These are phyloP conservation scores for Bicyclus anynana DNA, from an alignment of 1,140 invertebrate species.

Conservation along the genomic window DNA sequence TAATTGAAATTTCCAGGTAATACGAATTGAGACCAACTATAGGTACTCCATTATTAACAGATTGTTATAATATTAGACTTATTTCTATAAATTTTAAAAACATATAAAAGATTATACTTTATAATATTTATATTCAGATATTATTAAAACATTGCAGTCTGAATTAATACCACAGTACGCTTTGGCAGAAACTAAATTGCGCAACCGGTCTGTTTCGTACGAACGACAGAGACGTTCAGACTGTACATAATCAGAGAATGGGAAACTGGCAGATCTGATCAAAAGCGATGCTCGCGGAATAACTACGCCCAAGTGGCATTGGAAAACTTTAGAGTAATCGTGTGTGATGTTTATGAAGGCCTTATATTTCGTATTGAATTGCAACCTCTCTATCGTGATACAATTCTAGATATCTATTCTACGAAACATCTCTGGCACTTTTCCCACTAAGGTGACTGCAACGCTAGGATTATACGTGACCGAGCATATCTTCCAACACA, in stretches of 20 bases:
- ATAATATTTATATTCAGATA: no score
- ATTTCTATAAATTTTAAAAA: no score
- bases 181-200: no score
- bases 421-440: constrained; percentile 35
- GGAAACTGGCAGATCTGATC: constrained; percentile 12
- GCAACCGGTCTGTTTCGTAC: no score
- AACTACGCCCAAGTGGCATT: constrained; percentile 33
- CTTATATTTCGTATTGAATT: constrained; percentile 51
- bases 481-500: constrained; percentile 8
- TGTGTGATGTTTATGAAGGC: constrained; percentile 51
- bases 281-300: constrained; percentile 26
- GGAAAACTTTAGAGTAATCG: constrained; percentile 43
- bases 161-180: no score
- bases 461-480: constrained; percentile 16
- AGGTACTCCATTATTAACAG: no score
- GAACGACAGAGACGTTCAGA: neutral
- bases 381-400: constrained; percentile 35
- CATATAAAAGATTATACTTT: no score
- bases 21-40: no score
- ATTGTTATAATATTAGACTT: no score
- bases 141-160: no score
- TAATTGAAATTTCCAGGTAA: no score
- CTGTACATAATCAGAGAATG: neutral
- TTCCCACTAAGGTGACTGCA: constrained; percentile 27
- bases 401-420: constrained; percentile 36